These are phyloP conservation scores for Zaprionus tsacasi DNA, from an alignment of 1,140 invertebrate genomes.

Conservation along the genomic window DNA sequence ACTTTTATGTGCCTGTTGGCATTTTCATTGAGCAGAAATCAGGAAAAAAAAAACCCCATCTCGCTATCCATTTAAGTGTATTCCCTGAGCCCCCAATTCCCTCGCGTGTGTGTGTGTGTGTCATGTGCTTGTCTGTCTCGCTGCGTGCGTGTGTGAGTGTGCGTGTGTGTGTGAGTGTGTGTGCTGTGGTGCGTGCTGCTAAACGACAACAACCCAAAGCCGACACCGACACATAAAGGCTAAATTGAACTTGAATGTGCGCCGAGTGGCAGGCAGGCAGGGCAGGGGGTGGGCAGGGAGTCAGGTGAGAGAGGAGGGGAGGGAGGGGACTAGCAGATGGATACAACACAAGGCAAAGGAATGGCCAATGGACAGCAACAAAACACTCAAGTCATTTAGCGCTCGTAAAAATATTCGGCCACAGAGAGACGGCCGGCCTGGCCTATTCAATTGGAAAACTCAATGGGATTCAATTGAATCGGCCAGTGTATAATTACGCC, in stretches of 20 bases:
- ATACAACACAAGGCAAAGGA: slow-evolving; percentile 23
- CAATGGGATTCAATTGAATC: slow-evolving; percentile 66
- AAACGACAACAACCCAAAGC: slow-evolving; percentile 69
- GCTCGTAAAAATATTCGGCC: slow-evolving; percentile 52
- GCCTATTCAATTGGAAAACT: slow-evolving; percentile 66
- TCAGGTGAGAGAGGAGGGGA: neutral
- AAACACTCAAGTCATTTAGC: slow-evolving; percentile 73
- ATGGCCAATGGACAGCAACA: slow-evolving; percentile 57
- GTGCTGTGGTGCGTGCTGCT: slow-evolving; percentile 52
- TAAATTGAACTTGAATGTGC: slow-evolving; percentile 73
- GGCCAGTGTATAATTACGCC: slow-evolving; percentile 66
- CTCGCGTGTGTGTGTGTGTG: slow-evolving; percentile 8
- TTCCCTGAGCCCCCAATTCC: slow-evolving; percentile 18
- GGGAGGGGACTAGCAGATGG: slow-evolving; percentile 4
- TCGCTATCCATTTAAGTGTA: slow-evolving; percentile 38
- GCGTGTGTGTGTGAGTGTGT: slow-evolving; percentile 5
- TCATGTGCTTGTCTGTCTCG: slow-evolving; percentile 4
- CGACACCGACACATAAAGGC: slow-evolving; percentile 71
- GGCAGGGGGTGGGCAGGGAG: neutral
- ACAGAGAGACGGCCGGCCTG: slow-evolving; percentile 27
- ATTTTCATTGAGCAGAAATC: slow-evolving; percentile 71
- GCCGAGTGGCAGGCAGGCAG: slow-evolving; percentile 40
- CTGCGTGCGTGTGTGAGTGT: slow-evolving; percentile 8
- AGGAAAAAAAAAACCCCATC: slow-evolving; percentile 60
- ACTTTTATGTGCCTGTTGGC: slow-evolving; percentile 64